Conservation (phyloP, 2,797 vertebrate species). For the Hipposideros larvatus region DNA sequence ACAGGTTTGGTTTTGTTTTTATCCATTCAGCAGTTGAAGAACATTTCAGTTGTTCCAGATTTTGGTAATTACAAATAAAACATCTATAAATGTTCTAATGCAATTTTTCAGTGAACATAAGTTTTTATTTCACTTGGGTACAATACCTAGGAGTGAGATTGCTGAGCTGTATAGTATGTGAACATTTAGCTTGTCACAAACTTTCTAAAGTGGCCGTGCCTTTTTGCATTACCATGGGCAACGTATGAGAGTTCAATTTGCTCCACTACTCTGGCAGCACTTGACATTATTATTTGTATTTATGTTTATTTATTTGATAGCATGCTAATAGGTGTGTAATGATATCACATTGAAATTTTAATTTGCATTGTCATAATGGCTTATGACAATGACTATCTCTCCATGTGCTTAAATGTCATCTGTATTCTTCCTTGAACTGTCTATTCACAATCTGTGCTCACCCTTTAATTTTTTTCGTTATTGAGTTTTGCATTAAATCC, state of each 20-base stretch:
- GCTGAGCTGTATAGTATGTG: not conserved
- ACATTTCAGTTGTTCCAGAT: not conserved
- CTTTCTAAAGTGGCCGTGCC: not conserved
- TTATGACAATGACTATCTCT: not conserved
- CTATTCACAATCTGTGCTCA: not conserved
- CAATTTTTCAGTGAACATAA: not conserved
- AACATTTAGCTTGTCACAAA: not conserved
- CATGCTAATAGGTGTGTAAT: not conserved
- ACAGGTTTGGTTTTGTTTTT: not conserved
- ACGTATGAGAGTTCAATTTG: not conserved
- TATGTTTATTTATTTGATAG: not conserved
- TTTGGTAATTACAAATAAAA: not conserved
- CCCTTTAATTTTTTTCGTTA: not conserved
- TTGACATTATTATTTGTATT: not conserved
- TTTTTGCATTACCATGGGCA: not conserved
- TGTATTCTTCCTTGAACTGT: not conserved
- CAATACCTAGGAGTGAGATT: not conserved
- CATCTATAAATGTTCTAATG: not conserved
- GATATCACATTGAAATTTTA: not conserved
- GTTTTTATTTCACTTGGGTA: not conserved
- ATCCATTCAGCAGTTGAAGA: not conserved
- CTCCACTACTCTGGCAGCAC: not conserved
- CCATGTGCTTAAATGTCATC: not conserved
- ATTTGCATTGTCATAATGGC: not conserved
- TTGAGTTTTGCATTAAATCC: not conserved